These are phyloP conservation scores for Agrotis ipsilon DNA, from an alignment of 2,888 invertebrate species.

Conservation along the genomic window DNA sequence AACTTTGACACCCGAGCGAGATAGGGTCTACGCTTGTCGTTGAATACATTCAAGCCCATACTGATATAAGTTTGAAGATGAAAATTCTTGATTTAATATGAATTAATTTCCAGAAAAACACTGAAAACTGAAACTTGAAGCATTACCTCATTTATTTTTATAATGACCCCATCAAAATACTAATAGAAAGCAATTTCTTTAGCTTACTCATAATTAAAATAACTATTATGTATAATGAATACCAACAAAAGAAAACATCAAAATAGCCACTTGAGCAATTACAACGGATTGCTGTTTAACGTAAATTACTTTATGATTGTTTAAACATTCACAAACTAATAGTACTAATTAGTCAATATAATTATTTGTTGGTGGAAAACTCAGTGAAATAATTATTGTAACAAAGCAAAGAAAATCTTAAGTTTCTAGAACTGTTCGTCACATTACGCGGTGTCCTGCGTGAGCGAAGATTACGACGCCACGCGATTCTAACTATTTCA, in stretches of 20 bases:
- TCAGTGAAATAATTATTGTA: background rate
- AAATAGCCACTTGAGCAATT: slow-evolving; percentile 1
- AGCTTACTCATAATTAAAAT: background rate
- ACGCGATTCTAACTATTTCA: too few species aligned
- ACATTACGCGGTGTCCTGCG: too few species aligned
- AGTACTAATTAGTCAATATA: background rate
- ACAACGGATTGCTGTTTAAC: slow-evolving; percentile 15
- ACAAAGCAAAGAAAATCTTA: background rate
- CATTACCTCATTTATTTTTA: background rate
- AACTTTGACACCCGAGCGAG: too few species aligned
- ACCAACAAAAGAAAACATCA: background rate
- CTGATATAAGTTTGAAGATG: too few species aligned
- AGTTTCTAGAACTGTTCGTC: background rate
- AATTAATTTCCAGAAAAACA: too few species aligned
- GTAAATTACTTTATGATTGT: slow-evolving; percentile 14
- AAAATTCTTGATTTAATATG: too few species aligned
- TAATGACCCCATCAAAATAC: background rate
- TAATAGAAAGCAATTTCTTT: background rate
- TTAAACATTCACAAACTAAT: background rate
- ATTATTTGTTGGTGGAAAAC: slow-evolving; percentile 4
- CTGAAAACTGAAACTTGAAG: too few species aligned
- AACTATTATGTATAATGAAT: background rate
- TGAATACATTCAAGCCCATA: too few species aligned
- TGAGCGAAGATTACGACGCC: too few species aligned
- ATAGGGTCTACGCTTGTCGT: too few species aligned